A percentile compares a stretch with the other conserved stretches of the same genome.
Conservation (phyloP, 2,113 vertebrate genomes). For the Oreotrochilus melanogaster region DNA sequence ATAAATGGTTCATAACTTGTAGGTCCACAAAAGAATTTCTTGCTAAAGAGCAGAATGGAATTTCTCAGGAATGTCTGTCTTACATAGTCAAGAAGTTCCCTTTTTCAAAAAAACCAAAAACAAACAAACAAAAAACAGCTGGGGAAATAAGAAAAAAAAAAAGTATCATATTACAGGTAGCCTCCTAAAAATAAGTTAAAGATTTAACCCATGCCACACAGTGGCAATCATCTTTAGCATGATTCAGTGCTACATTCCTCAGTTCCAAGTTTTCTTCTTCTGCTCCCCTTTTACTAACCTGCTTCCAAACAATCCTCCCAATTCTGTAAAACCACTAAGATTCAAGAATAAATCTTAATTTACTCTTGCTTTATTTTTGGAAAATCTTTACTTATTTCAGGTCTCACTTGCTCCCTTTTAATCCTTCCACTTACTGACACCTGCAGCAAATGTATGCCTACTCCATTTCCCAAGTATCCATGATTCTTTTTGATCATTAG, state of each 20-base stretch:
- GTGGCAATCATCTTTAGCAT: slow-evolving; percentile 28
- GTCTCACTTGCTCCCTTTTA: not conserved
- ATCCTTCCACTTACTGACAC: not conserved
- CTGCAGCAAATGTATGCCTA: not conserved
- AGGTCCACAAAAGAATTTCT: slow-evolving; percentile 1
- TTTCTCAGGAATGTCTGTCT: slow-evolving; percentile 14
- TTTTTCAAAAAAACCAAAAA: not conserved
- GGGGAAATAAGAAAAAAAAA: too few relatives aligned
- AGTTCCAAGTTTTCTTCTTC: not conserved
- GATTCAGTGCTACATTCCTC: not conserved
- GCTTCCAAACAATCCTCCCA: not conserved
- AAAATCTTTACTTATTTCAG: not conserved
- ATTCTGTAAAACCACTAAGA: not conserved
- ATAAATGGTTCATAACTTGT: not conserved
- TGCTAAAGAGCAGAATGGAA: not conserved
- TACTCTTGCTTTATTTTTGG: not conserved
- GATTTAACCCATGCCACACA: slow-evolving; percentile 24
- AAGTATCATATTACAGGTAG: not conserved
- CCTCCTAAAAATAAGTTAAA: slow-evolving; percentile 26
- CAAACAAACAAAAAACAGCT: not conserved
- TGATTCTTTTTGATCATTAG: not conserved
- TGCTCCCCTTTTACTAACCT: not conserved
- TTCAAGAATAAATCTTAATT: not conserved
- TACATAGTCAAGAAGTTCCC: not conserved
- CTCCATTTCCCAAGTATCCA: not conserved